phyloP scores from a whole-genome alignment of 1,140 invertebrate genomes.

The Nephotettix cincticeps region DNA sequence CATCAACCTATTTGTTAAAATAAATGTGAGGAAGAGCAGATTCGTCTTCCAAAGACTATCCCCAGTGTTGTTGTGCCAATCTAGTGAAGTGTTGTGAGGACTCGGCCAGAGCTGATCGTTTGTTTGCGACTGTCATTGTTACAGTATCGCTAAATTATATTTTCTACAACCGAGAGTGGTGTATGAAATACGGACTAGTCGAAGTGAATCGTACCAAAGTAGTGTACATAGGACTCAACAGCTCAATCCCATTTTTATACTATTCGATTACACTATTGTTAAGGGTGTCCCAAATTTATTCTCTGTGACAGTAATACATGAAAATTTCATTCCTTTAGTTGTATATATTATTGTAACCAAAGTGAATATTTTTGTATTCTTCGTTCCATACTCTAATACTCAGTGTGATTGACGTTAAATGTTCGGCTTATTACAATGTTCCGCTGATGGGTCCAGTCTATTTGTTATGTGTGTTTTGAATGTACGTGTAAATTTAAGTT shows the following conservation, averaged over 20 bases:
- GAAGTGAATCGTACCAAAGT: constrained; percentile 38
- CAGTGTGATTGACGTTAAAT: not conserved
- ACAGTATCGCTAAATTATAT: constrained; percentile 12
- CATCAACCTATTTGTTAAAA: too few species aligned
- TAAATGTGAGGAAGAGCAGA: not conserved
- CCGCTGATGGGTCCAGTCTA: too few species aligned
- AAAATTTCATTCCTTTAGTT: constrained; percentile 28
- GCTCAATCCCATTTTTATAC: constrained; percentile 36
- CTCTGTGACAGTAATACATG: constrained; percentile 21
- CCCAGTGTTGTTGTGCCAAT: constrained; percentile 15
- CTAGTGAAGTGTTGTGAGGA: not conserved
- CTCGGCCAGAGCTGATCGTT: not conserved
- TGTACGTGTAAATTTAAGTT: not conserved
- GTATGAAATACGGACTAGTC: constrained; percentile 30
- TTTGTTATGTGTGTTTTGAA: too few species aligned
- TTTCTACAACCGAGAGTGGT: constrained; percentile 13
- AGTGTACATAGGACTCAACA: constrained; percentile 36
- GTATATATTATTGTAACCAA: constrained; percentile 11
- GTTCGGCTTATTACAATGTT: too few species aligned
- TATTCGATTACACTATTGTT: constrained; percentile 32
- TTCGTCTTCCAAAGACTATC: constrained; percentile 22
- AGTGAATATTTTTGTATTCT: constrained; percentile 1
- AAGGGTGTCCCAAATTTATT: constrained; percentile 27
- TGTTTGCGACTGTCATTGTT: not conserved
- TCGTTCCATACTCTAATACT: not conserved